phyloP scores from a whole-genome alignment of 2,113 vertebrate species.

The Dendropsophus ebraccatus region DNA sequence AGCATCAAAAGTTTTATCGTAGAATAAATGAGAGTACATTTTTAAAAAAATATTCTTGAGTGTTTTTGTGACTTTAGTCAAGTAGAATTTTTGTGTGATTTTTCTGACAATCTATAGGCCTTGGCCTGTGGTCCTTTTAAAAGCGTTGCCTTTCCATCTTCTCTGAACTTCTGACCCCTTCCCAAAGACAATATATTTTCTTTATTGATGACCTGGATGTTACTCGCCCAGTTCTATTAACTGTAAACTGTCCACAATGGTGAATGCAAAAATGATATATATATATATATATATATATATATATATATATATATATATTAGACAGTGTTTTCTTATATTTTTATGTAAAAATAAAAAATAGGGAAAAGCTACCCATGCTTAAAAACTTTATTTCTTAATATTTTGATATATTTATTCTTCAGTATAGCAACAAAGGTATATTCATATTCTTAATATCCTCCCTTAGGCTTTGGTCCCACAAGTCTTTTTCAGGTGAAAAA shows the following conservation, averaged over 20 bases:
- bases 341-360: no score
- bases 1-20: not conserved
- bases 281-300: no score
- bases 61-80: not conserved
- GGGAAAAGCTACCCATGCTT: no score
- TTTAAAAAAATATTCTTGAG: no score
- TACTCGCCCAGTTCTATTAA: not conserved
- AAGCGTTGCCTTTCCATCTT: not conserved
- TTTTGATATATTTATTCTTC: no score
- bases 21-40: not conserved
- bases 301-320: no score
- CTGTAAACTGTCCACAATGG: not conserved
- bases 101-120: slow-evolving; percentile 11
- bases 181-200: slow-evolving; percentile 24
- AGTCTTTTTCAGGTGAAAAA: no score
- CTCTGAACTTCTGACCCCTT: slow-evolving; percentile 25
- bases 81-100: not conserved
- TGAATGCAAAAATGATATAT: not conserved
- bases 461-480: no score
- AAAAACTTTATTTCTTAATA: no score
- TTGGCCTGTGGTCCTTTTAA: not conserved
- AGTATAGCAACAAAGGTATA: no score
- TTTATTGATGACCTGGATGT: slow-evolving; percentile 12
- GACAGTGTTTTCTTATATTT: not conserved
- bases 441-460: no score